A percentile compares a stretch with the other conserved stretches of the same genome.
Conservation (phyloP, 2,888 invertebrate species). For the Amblyteles armatorius region DNA sequence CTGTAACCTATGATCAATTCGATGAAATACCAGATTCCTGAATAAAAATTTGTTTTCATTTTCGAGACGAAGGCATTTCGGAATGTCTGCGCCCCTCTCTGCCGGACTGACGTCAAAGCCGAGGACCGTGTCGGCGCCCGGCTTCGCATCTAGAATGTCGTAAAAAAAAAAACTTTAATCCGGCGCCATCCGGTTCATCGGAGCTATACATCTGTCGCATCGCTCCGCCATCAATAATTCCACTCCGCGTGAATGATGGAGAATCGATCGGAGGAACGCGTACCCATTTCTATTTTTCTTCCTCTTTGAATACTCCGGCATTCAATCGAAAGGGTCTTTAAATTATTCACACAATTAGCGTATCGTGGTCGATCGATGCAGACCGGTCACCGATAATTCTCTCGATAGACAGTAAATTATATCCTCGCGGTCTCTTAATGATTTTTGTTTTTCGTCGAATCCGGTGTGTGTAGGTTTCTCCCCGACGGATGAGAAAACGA, state of each 20-base stretch:
- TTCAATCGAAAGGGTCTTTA: not conserved
- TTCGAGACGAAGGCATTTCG: slow-evolving; percentile 57
- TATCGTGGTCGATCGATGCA: slow-evolving; percentile 8
- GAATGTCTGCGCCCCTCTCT: slow-evolving; percentile 61
- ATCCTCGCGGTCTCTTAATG: not conserved
- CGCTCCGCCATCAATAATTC: slow-evolving; percentile 34
- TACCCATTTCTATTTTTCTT: not conserved
- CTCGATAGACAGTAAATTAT: slow-evolving; percentile 5
- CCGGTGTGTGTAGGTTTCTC: not conserved
- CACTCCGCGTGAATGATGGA: slow-evolving; percentile 41
- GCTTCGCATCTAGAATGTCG: slow-evolving; percentile 71
- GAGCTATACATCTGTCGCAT: slow-evolving; percentile 2
- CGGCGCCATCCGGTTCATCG: slow-evolving; percentile 72
- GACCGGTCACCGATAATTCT: not conserved
- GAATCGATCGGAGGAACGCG: slow-evolving; percentile 45
- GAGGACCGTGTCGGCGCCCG: slow-evolving; percentile 21
- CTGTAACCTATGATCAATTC: slow-evolving; percentile 75
- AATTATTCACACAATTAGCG: slow-evolving; percentile 8
- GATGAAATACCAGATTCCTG: slow-evolving; percentile 74
- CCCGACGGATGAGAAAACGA: not conserved
- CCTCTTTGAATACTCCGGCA: not conserved
- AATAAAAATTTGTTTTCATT: slow-evolving; percentile 76
- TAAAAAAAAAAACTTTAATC: slow-evolving; percentile 70
- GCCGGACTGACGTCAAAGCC: slow-evolving; percentile 63
- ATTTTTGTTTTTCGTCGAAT: slow-evolving; percentile 5